Conservation (phyloP, 2,113 vertebrate species). For the Passer domesticus region DNA sequence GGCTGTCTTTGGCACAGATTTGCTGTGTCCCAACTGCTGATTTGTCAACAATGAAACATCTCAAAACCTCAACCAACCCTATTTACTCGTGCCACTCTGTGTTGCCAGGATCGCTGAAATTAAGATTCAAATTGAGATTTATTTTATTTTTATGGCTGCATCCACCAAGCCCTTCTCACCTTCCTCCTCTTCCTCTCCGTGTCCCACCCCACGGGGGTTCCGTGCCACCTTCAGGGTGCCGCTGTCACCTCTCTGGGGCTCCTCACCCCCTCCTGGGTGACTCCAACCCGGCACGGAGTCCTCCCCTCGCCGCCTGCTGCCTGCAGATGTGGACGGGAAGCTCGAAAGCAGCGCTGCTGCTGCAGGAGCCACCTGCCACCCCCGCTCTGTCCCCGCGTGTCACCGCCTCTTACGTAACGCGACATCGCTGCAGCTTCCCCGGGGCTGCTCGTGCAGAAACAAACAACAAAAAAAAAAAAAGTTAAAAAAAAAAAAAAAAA, state of each 20-base stretch:
- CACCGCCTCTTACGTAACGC: neutral
- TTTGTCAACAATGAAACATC: neutral
- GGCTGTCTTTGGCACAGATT: neutral
- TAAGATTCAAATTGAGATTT: neutral
- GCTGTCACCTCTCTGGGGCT: neutral
- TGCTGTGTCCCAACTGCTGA: no score
- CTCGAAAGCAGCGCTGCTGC: neutral
- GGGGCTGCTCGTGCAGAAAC: neutral
- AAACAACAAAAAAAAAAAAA: no score
- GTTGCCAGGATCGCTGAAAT: fast-evolving
- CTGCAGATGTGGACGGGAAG: neutral
- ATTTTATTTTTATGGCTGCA: fast-evolving
- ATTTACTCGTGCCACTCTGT: fast-evolving
- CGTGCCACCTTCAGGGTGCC: neutral
- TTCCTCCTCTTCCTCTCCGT: neutral
- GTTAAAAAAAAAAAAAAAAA: no score
- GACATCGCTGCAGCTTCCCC: neutral
- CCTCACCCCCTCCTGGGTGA: neutral
- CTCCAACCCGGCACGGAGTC: fast-evolving
- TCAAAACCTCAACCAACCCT: neutral
- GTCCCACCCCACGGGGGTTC: neutral
- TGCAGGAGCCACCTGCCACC: neutral
- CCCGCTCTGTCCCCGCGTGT: neutral
- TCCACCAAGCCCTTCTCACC: neutral
- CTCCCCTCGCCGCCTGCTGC: neutral